These are phyloP conservation scores for Ptiloglossa arizonensis DNA, from an alignment of 1,140 invertebrate genomes.

Conservation along the genomic window DNA sequence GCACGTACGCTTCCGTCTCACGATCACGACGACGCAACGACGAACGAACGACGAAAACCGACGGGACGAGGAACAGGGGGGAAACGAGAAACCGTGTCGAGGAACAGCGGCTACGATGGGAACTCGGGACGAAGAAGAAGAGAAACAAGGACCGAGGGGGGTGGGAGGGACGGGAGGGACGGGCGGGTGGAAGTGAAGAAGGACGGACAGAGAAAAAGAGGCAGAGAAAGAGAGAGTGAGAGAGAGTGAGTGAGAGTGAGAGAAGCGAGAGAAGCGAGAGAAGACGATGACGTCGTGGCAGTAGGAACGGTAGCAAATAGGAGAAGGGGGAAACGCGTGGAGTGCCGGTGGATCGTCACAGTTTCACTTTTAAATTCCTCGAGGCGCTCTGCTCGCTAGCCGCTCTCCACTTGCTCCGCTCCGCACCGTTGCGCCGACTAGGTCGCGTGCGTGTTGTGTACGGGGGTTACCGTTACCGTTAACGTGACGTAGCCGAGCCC, in stretches of 20 bases:
- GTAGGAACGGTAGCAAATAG: conserved; percentile 43
- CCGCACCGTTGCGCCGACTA: conserved; percentile 65
- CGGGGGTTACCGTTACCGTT: conserved; percentile 77
- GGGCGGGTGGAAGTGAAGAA: not conserved
- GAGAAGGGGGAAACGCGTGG: conserved; percentile 60
- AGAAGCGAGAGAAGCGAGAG: conserved; percentile 10
- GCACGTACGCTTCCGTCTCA: conserved; percentile 50
- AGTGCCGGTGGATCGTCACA: conserved; percentile 70
- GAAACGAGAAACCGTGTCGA: not conserved
- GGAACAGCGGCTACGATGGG: not conserved
- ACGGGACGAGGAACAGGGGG: not conserved
- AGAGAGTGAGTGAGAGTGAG: not conserved
- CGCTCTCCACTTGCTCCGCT: conserved; percentile 50
- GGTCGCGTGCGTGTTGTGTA: conserved; percentile 73
- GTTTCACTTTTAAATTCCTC: conserved; percentile 81
- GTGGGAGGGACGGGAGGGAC: not conserved
- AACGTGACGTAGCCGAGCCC: conserved; percentile 64
- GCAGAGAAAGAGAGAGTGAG: not conserved
- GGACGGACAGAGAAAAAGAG: not conserved
- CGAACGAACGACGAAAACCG: too few relatives aligned
- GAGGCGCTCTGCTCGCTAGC: conserved; percentile 58
- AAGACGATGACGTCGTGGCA: conserved; percentile 31
- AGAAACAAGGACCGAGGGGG: not conserved
- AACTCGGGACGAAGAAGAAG: not conserved
- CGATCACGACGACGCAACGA: conserved; percentile 22